These are phyloP conservation scores for Neopipo cinnamomea DNA, from an alignment of 2,113 vertebrate species.

Conservation along the genomic window DNA sequence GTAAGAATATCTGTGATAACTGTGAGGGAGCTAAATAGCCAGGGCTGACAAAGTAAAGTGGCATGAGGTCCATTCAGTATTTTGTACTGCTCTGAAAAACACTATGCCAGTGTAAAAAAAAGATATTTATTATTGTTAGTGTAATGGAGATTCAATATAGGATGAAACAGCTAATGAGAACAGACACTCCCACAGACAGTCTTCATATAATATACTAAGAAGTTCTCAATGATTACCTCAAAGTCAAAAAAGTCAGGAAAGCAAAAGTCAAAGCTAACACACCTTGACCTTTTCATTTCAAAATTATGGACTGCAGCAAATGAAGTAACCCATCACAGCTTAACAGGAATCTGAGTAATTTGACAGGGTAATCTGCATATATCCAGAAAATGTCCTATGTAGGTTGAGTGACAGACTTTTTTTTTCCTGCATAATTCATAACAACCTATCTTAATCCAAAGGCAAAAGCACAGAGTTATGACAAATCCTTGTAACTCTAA, in stretches of 20 bases:
- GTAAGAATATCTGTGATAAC: neutral
- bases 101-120: neutral
- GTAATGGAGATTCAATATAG: neutral
- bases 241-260: neutral
- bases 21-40: neutral
- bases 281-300: neutral
- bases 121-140: neutral
- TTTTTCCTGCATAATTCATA: neutral
- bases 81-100: neutral
- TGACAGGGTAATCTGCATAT: conserved; percentile 1
- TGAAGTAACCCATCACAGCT: neutral
- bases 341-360: neutral
- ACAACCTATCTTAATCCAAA: neutral
- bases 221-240: neutral
- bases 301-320: neutral
- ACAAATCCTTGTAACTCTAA: neutral
- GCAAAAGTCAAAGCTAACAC: neutral
- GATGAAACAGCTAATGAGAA: neutral
- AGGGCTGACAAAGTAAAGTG: neutral
- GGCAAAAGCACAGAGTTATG: neutral
- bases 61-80: neutral
- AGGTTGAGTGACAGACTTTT: neutral
- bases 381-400: neutral
- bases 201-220: neutral
- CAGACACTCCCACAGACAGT: neutral